A percentile compares a stretch with the other conserved stretches of the same genome.
phyloP scores from a whole-genome alignment of 2,113 vertebrate species.

The Miniopterus natalensis region DNA sequence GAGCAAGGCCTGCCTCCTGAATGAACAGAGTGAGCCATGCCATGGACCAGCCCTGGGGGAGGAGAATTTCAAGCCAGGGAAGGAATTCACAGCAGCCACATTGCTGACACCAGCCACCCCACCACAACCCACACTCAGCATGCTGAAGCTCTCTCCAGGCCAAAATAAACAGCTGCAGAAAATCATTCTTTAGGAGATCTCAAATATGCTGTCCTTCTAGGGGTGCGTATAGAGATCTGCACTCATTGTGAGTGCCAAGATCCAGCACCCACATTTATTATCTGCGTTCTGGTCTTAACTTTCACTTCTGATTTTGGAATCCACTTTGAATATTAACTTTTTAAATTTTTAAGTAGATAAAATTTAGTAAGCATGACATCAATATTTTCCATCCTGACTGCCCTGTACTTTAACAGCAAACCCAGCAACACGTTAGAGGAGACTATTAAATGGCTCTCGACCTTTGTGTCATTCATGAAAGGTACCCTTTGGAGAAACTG shows the following conservation, averaged over 20 bases:
- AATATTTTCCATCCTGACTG: neutral
- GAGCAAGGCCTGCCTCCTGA: neutral
- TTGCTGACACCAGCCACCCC: neutral
- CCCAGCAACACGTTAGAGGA: neutral
- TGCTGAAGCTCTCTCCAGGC: neutral
- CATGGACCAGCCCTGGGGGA: too few relatives aligned
- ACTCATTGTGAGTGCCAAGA: neutral
- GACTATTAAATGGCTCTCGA: neutral
- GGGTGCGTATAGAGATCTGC: neutral
- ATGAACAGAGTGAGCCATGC: too few relatives aligned
- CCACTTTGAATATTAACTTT: neutral
- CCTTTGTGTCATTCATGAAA: neutral
- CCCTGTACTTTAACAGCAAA: neutral
- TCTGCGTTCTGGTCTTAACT: neutral
- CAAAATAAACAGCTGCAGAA: conserved; percentile 19
- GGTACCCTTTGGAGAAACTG: conserved; percentile 2
- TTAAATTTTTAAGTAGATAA: neutral
- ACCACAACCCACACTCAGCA: neutral
- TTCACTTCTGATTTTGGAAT: conserved; percentile 53
- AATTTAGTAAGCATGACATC: conserved; percentile 7
- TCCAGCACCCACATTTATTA: too few relatives aligned
- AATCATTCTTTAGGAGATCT: neutral
- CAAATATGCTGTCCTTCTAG: neutral
- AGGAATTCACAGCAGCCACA: neutral
- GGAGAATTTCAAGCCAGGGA: neutral